Percentiles rank a stretch among this genome's conserved stretches.
These are phyloP conservation scores for Dendronephthya gigantea DNA, from an alignment of 64 coral and sea anemone species.

Conservation along the genomic window DNA sequence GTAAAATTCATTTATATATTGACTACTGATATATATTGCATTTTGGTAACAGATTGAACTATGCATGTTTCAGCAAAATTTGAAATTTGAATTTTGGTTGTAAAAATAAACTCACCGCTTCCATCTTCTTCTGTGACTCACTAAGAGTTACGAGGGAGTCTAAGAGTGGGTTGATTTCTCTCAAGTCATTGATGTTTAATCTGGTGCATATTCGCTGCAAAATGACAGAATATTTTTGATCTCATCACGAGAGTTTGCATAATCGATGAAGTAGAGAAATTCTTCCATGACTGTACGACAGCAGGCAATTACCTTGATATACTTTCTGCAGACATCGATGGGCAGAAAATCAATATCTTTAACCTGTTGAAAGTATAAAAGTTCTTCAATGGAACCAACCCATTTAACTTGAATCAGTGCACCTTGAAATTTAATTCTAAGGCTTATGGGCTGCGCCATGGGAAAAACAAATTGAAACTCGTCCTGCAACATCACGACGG, in stretches of 20 bases:
- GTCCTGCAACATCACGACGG: too few species aligned
- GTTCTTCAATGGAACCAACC: too few species aligned
- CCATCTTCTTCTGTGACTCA: neutral
- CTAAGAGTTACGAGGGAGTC: neutral
- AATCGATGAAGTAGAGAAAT: too few species aligned
- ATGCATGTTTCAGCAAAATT: too few species aligned
- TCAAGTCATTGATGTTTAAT: neutral
- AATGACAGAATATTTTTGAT: neutral
- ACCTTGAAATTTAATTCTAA: too few species aligned
- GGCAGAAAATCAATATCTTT: constrained; percentile 74
- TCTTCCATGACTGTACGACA: too few species aligned
- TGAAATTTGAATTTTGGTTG: neutral
- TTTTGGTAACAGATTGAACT: too few species aligned
- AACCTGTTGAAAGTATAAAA: constrained; percentile 40
- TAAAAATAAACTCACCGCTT: neutral
- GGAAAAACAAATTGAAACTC: too few species aligned
- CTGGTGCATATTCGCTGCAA: neutral
- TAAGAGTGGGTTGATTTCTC: neutral
- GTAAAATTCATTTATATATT: too few species aligned
- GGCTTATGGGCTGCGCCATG: too few species aligned
- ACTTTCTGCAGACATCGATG: constrained; percentile 64
- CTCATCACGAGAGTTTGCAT: neutral
- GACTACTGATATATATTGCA: too few species aligned
- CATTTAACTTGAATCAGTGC: too few species aligned
- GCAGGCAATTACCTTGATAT: constrained; percentile 79